Conservation (phyloP, 2,797 vertebrate genomes). For the Clarias laeviceps region DNA sequence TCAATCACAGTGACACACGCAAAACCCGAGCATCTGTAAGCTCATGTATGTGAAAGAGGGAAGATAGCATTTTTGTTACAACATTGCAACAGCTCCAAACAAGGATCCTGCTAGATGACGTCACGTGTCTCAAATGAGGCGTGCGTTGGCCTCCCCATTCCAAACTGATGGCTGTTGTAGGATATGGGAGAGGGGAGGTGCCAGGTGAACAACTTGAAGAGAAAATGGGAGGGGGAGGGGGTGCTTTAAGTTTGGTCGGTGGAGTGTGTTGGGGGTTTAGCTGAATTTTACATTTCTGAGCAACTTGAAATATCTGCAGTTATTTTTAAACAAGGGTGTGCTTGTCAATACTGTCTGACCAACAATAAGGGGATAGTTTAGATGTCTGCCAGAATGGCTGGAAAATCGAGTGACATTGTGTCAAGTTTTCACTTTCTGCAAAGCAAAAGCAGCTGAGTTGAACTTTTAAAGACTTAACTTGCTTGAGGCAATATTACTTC, state of each 20-base stretch:
- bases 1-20: not conserved
- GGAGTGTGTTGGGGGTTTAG: no score
- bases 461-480: not conserved
- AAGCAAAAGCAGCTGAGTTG: not conserved
- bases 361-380: not conserved
- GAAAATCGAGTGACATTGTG: not conserved
- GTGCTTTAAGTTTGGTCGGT: not conserved
- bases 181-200: not conserved
- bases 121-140: not conserved
- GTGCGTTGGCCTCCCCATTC: not conserved
- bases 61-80: not conserved
- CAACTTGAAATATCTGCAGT: not conserved
- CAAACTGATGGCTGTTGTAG: not conserved
- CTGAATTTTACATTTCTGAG: not conserved
- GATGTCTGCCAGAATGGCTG: not conserved
- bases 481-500: not conserved
- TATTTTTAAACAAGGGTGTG: not conserved
- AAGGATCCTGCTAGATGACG: not conserved
- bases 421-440: not conserved
- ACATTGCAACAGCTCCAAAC: not conserved
- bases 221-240: not conserved
- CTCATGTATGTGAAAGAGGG: not conserved
- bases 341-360: not conserved
- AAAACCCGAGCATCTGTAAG: not conserved
- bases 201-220: not conserved